Evolutionary conservation across 2,888 invertebrate genomes (phyloP), one percentile per base, ranked within the genome.

Genomic region (Morpho deidamia): DNA sequence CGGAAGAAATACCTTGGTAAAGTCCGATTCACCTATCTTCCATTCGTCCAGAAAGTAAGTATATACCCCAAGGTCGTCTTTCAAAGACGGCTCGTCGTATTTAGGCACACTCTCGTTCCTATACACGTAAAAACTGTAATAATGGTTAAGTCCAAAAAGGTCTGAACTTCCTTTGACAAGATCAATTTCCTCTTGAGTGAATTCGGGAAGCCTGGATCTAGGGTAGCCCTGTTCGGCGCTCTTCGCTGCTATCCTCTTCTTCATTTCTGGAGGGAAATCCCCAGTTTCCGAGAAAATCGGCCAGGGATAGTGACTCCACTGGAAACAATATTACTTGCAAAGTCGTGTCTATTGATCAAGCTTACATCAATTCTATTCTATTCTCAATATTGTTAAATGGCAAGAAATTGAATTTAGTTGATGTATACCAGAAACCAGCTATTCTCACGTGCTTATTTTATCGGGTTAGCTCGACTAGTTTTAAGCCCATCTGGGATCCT

Each of bases 191-290:
- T 55, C 47, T 39, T 11, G 39, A 9, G 50, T 46, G 12, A 55
- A 39, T 43, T 47, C 74, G 0, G 93, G 92, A 4, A 94, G 76
- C 10, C 93, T 90, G 1, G 80, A 23, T 23, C 23, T 23, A 23
- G 23, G 23, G 23, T 5, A 23, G 5, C 23, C 23, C 23, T 23
- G 42, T 9, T 11, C 23, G 2, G 14, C 23, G n/a, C 42, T 42
- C 23, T 23, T 42, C 2, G 42, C 14, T 7, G 42, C 14, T 23
- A 42, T 42, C 0, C 42, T 8, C 4, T 42, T 12, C 23, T 12
- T 23, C 42, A 42, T 42, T 8, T 3, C 12, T 4, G 42, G 14
- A 7, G 42, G 42, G 23, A 42, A 42, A 9, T 12, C 42, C 1
- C 42, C 42, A 23, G 23, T 23, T 23, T 23, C 23, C 7, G 42